Conservation (phyloP, 2,888 invertebrate genomes). For the Brenthis ino region DNA sequence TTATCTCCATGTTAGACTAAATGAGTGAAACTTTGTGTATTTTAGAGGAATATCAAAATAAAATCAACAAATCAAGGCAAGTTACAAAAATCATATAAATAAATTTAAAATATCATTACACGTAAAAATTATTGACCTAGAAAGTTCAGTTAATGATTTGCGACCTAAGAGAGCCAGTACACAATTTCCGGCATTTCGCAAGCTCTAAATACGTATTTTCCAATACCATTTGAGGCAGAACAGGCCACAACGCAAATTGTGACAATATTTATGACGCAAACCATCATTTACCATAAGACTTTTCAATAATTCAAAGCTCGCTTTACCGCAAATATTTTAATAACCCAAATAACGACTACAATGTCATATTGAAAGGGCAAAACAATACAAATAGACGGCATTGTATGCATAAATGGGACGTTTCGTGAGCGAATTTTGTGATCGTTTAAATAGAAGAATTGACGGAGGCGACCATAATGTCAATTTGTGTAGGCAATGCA, state of each 20-base stretch:
- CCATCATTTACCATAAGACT: slow-evolving; percentile 34
- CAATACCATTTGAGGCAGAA: slow-evolving; percentile 26
- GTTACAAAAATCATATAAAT: too few species aligned
- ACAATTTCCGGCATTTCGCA: slow-evolving; percentile 11
- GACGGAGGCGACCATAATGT: slow-evolving; percentile 26
- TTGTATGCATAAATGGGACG: slow-evolving; percentile 41
- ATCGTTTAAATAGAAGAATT: slow-evolving; percentile 30
- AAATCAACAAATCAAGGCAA: too few species aligned
- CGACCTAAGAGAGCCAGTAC: slow-evolving; percentile 3
- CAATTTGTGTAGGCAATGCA: slow-evolving; percentile 37
- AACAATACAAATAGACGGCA: slow-evolving; percentile 40
- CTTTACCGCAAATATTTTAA: slow-evolving; percentile 41
- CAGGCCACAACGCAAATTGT: slow-evolving; percentile 23
- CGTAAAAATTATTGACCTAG: slow-evolving; percentile 3
- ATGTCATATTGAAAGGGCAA: slow-evolving; percentile 40
- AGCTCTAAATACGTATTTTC: slow-evolving; percentile 23
- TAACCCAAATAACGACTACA: slow-evolving; percentile 40
- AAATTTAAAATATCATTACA: neutral
- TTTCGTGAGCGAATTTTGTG: slow-evolving; percentile 40
- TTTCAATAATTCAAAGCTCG: slow-evolving; percentile 39
- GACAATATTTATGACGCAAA: slow-evolving; percentile 29
- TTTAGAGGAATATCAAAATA: too few species aligned
- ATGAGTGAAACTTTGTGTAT: too few species aligned
- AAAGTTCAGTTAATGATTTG: slow-evolving; percentile 10
- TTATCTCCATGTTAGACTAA: too few species aligned